Evolutionary conservation across 2,113 vertebrate genomes (phyloP).

Genomic region (Crotophaga sulcirostris): DNA sequence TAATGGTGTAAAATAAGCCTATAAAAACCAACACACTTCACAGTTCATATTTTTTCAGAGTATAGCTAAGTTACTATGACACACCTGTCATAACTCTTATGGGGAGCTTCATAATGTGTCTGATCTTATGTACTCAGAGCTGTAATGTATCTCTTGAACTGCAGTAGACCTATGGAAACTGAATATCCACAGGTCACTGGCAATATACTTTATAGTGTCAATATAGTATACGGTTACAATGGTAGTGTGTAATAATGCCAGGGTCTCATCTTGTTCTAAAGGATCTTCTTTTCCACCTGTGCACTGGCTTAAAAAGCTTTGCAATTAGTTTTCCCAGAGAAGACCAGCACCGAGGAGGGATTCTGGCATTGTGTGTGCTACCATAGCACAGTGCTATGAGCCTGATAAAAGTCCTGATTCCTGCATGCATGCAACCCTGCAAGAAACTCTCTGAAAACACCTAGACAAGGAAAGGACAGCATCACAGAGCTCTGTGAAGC

Average conservation of each 20-base stretch:
- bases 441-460: neutral
- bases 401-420: neutral
- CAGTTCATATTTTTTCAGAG: slow-evolving; percentile 45
- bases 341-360: neutral
- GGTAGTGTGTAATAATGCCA: neutral
- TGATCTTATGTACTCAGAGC: slow-evolving; percentile 19
- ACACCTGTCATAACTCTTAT: slow-evolving; percentile 65
- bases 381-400: neutral
- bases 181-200: slow-evolving; percentile 33
- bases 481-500: neutral
- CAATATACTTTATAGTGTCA: slow-evolving; percentile 37
- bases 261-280: neutral
- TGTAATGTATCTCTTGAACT: slow-evolving; percentile 47
- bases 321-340: neutral
- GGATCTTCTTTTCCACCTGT: slow-evolving; percentile 44
- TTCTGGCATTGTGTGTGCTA: neutral
- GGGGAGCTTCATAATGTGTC: slow-evolving; percentile 26
- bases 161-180: slow-evolving; percentile 36
- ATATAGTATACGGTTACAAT: neutral
- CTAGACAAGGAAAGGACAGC: neutral
- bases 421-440: neutral
- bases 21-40: slow-evolving; percentile 61
- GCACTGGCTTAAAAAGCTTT: neutral
- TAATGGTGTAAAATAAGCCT: slow-evolving; percentile 64
- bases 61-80: slow-evolving; percentile 53